A percentile compares a stretch with the other conserved stretches of the same genome.
Evolutionary conservation across 2,113 vertebrate genomes (phyloP).

Genomic region (Catharus fuscescens): DNA sequence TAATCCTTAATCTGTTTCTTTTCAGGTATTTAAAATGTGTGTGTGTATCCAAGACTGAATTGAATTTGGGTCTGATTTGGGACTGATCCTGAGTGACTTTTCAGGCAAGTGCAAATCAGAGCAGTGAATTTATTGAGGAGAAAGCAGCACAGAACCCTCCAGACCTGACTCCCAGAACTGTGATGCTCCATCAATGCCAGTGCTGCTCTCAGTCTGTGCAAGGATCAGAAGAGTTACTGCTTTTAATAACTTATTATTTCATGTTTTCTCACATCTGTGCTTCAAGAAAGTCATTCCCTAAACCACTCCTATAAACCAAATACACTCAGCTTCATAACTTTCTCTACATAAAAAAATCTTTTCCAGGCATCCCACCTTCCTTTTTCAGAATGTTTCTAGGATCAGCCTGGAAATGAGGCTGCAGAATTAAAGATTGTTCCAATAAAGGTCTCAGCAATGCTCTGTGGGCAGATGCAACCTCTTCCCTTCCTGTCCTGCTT

Average conservation of each 20-base stretch:
- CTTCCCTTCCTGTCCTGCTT: not conserved
- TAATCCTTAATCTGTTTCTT: not conserved
- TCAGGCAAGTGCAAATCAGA: not conserved
- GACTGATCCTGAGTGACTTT: not conserved
- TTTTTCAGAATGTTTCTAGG: not conserved
- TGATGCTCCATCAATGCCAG: not conserved
- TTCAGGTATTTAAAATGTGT: not conserved
- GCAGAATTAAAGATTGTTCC: not conserved
- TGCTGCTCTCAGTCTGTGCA: not conserved
- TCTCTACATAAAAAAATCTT: not conserved
- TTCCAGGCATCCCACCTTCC: not conserved
- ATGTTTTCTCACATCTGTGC: not conserved
- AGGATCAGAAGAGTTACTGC: not conserved
- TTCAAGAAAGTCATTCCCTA: not conserved
- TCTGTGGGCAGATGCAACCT: not conserved
- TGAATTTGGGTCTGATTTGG: not conserved
- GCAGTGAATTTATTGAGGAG: not conserved
- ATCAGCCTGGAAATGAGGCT: not conserved
- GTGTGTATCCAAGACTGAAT: not conserved
- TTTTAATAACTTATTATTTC: not conserved
- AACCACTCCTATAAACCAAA: not conserved
- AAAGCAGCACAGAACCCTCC: not conserved
- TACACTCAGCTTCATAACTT: fast-evolving
- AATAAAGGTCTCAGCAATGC: not conserved
- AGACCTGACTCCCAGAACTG: not conserved